These are phyloP conservation scores for Neoarius graeffei DNA, from an alignment of 2,113 vertebrate genomes.

Conservation along the genomic window DNA sequence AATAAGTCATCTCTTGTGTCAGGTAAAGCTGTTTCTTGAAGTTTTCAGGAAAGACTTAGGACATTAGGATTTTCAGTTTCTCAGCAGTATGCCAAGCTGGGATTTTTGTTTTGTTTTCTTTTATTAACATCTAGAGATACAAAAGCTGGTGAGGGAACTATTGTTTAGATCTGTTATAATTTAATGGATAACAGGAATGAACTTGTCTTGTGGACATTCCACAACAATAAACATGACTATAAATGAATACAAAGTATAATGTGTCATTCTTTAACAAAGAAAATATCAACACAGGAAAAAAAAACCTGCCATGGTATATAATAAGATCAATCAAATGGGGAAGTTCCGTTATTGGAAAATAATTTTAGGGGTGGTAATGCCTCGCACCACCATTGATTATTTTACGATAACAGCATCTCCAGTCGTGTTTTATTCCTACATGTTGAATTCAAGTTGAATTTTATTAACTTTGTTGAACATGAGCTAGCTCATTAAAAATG, in stretches of 20 bases:
- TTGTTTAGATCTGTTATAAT: neutral
- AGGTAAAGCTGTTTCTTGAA: neutral
- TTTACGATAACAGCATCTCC: neutral
- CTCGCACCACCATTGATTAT: neutral
- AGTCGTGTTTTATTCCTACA: neutral
- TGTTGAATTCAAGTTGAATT: neutral
- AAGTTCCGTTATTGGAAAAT: neutral
- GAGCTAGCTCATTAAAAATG: neutral
- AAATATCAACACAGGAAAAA: neutral
- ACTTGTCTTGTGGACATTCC: neutral
- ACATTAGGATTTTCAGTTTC: neutral
- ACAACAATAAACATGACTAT: neutral
- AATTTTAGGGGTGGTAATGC: neutral
- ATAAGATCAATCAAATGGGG: neutral
- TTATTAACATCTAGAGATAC: neutral
- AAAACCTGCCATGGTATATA: neutral
- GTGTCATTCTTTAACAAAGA: neutral
- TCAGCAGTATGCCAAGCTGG: neutral
- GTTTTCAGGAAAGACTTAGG: neutral
- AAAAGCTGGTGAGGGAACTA: neutral
- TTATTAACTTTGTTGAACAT: neutral
- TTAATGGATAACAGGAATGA: neutral
- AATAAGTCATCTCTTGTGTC: neutral
- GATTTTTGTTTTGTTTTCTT: neutral
- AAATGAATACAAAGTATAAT: neutral